Percentiles rank a stretch among this genome's conserved stretches.
Evolutionary conservation across 2,113 vertebrate genomes (phyloP).

Genomic region (Dipodomys spectabilis): DNA sequence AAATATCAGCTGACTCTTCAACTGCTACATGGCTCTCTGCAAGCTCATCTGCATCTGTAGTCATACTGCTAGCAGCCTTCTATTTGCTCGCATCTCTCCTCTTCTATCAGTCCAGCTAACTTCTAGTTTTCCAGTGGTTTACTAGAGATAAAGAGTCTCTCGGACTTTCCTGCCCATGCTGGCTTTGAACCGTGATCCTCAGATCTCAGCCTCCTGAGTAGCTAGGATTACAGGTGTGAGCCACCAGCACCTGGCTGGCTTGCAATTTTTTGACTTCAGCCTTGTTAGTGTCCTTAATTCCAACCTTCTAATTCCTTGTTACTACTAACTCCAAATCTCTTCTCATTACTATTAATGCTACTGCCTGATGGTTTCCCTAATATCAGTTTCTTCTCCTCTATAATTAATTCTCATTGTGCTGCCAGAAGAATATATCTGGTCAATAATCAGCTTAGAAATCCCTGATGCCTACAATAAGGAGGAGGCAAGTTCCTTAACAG

Average conservation of each 20-base stretch:
- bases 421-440: not conserved
- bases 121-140: no score
- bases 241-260: no score
- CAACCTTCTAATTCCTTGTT: not conserved
- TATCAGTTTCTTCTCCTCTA: not conserved
- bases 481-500: not conserved
- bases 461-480: not conserved
- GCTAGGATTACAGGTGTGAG: no score
- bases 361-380: not conserved
- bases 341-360: not conserved
- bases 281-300: not conserved
- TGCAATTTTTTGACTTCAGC: no score
- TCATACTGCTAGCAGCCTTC: not conserved
- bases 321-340: not conserved
- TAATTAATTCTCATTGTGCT: not conserved
- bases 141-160: no score
- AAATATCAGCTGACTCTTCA: not conserved
- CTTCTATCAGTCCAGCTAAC: not conserved
- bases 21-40: not conserved
- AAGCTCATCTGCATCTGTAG: not conserved
- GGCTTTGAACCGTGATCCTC: no score
- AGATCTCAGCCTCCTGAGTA: no score
- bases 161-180: no score
- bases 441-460: conserved; percentile 6
- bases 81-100: not conserved